Conservation (phyloP, 2,113 vertebrate species). For the Corythoichthys intestinalis region DNA sequence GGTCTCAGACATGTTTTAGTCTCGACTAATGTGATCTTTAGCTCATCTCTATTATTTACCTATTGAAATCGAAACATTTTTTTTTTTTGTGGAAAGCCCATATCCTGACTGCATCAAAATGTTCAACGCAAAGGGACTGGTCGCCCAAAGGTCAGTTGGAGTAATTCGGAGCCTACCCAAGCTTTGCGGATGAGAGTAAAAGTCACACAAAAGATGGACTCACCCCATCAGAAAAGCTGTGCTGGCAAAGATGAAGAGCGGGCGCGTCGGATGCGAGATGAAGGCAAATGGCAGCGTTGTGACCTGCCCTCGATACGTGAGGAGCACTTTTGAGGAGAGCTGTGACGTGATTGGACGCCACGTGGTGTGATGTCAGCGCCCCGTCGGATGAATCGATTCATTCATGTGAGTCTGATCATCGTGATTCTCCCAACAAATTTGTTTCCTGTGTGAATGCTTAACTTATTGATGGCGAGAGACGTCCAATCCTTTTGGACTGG, state of each 20-base stretch:
- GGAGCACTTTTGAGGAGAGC: neutral
- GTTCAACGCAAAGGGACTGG: too few species aligned
- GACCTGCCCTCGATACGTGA: neutral
- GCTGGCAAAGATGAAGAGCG: neutral
- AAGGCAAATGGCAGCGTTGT: neutral
- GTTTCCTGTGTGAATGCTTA: neutral
- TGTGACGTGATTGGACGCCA: neutral
- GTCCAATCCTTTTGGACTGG: too few species aligned
- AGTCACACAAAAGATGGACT: neutral
- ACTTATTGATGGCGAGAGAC: too few species aligned
- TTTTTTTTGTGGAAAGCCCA: too few species aligned
- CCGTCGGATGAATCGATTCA: neutral
- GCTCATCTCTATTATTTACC: too few species aligned
- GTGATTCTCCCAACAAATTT: neutral
- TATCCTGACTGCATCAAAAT: too few species aligned
- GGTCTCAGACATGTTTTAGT: too few species aligned
- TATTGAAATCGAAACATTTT: too few species aligned
- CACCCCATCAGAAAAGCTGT: slow-evolving; percentile 1
- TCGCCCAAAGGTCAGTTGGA: neutral
- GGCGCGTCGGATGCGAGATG: neutral
- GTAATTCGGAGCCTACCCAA: neutral
- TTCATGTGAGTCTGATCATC: neutral
- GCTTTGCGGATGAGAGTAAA: neutral
- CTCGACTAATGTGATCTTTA: too few species aligned
- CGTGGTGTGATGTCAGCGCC: neutral